These are phyloP conservation scores for Phalacrocorax pelagicus DNA, from an alignment of 2,113 vertebrate species.

Conservation along the genomic window DNA sequence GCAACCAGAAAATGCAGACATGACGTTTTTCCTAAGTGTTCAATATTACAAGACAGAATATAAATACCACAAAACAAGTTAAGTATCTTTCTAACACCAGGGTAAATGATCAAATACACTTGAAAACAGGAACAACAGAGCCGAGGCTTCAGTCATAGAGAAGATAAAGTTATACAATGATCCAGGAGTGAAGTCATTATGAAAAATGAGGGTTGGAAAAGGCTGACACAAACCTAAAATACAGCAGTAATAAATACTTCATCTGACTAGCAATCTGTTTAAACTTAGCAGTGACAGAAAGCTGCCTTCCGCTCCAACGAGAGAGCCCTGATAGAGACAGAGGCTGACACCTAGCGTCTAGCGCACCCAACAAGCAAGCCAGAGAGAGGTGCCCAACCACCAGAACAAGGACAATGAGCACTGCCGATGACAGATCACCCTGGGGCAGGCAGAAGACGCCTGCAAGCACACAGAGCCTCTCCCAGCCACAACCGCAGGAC, in stretches of 20 bases:
- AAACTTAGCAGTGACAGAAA: conserved; percentile 66
- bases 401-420: background rate
- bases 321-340: conserved; percentile 13
- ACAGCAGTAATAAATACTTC: conserved; percentile 74
- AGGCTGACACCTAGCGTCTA: conserved; percentile 77
- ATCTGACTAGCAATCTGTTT: conserved; percentile 71
- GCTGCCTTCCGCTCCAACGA: conserved; percentile 48
- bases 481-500: background rate
- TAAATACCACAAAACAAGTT: conserved; percentile 71
- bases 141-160: conserved; percentile 61
- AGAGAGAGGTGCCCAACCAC: background rate
- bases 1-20: conserved; percentile 66
- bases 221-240: conserved; percentile 74
- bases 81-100: conserved; percentile 68
- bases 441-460: background rate
- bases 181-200: conserved; percentile 66
- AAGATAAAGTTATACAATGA: conserved; percentile 72
- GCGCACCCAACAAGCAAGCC: background rate
- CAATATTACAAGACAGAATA: conserved; percentile 65
- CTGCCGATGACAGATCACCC: background rate
- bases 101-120: conserved; percentile 73
- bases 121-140: conserved; percentile 65
- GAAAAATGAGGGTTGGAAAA: conserved; percentile 74
- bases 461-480: background rate
- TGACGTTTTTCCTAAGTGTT: conserved; percentile 65